Conservation (phyloP, 2,113 vertebrate species). For the Columbina picui region DNA sequence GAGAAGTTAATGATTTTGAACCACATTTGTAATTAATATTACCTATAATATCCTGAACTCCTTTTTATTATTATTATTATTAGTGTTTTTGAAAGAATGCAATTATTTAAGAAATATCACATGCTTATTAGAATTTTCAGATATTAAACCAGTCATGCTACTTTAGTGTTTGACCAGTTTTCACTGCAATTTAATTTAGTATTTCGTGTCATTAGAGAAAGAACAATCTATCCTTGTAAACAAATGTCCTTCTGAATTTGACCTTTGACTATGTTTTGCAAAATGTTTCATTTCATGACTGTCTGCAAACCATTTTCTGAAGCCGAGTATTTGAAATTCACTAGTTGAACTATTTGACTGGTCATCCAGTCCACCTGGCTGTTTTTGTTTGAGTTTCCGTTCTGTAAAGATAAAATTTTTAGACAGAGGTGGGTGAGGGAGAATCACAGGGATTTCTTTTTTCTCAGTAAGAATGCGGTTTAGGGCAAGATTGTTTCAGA, state of each 20-base stretch:
- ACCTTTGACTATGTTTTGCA: neutral
- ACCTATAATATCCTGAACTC: neutral
- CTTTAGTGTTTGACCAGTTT: neutral
- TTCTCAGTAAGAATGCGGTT: neutral
- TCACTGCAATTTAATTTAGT: neutral
- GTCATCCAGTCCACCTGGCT: neutral
- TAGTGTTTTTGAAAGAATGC: neutral
- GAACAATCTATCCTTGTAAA: neutral
- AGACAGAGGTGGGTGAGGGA: neutral
- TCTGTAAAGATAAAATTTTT: neutral
- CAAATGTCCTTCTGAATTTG: neutral
- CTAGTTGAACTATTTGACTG: neutral
- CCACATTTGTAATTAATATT: neutral
- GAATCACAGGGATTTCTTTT: neutral
- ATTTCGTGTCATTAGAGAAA: neutral
- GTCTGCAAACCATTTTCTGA: neutral
- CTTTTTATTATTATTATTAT: neutral
- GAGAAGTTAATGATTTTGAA: neutral
- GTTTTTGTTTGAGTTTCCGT: neutral
- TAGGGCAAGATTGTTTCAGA: neutral
- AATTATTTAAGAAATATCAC: neutral
- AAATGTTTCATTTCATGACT: neutral
- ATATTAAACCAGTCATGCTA: neutral
- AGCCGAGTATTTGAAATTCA: neutral
- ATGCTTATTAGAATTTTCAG: neutral